phyloP scores from a whole-genome alignment of 2,888 invertebrate genomes.

The Minunthozetes semirufus region DNA sequence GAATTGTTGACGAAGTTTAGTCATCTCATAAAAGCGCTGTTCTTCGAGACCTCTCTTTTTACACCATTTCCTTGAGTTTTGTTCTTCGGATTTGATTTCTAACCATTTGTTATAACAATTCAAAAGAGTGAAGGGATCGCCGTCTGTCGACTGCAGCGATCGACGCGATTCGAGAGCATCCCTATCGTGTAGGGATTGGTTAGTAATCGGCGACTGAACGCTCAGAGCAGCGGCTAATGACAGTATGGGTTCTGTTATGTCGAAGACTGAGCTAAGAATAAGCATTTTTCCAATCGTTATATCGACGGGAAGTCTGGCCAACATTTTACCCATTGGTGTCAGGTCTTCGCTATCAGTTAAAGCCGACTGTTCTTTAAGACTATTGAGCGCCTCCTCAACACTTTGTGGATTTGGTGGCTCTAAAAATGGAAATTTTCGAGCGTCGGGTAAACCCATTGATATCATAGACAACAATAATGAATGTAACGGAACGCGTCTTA shows the following conservation, averaged over 20 bases:
- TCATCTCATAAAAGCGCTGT: slow-evolving; percentile 92
- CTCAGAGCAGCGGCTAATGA: slow-evolving; percentile 85
- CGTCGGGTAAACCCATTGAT: slow-evolving; percentile 83
- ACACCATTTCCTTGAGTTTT: slow-evolving; percentile 70
- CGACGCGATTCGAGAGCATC: slow-evolving; percentile 71
- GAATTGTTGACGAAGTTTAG: slow-evolving; percentile 83
- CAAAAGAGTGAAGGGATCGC: slow-evolving; percentile 85
- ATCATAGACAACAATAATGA: slow-evolving; percentile 86
- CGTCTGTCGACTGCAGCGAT: slow-evolving; percentile 83
- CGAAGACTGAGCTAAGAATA: slow-evolving; percentile 79
- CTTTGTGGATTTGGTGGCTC: slow-evolving; percentile 79
- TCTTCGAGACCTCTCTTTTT: slow-evolving; percentile 84
- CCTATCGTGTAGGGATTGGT: slow-evolving; percentile 73
- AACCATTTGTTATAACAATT: slow-evolving; percentile 85
- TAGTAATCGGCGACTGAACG: slow-evolving; percentile 86
- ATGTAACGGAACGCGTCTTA: slow-evolving; percentile 87
- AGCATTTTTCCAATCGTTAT: slow-evolving; percentile 92
- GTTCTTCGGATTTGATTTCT: slow-evolving; percentile 58
- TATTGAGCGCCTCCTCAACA: slow-evolving; percentile 75
- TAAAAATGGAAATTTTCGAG: slow-evolving; percentile 85
- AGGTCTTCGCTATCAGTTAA: slow-evolving; percentile 69
- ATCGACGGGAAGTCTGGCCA: slow-evolving; percentile 87
- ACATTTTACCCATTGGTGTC: slow-evolving; percentile 74
- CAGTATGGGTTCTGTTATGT: slow-evolving; percentile 72
- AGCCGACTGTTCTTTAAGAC: slow-evolving; percentile 82